phyloP scores from a whole-genome alignment of 2,113 vertebrate species.

The Tauraco erythrolophus region DNA sequence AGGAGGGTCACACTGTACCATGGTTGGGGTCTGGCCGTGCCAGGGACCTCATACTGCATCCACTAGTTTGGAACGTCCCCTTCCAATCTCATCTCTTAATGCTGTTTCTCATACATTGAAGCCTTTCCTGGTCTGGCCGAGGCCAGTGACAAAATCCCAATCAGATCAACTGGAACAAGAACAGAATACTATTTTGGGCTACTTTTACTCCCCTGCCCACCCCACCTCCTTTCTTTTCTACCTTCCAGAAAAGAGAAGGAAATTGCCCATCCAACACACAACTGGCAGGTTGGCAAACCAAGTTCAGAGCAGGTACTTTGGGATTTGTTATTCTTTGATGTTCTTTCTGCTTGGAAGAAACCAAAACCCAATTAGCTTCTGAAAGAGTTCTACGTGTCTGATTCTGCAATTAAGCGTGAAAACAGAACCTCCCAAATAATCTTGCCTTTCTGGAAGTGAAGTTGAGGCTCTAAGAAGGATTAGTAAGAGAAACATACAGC shows the following conservation, averaged over 20 bases:
- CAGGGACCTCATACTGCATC: background rate
- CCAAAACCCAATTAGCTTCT: background rate
- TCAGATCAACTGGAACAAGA: background rate
- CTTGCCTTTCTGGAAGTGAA: constrained; percentile 18
- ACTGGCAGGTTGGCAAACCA: background rate
- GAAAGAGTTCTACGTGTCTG: background rate
- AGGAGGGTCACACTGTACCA: background rate
- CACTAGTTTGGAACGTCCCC: background rate
- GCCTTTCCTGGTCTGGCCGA: background rate
- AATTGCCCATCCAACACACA: background rate
- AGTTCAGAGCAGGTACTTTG: background rate
- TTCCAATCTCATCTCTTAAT: background rate
- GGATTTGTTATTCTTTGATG: background rate
- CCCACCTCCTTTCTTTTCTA: background rate
- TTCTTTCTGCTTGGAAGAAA: constrained; percentile 6
- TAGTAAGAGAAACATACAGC: constrained; percentile 22
- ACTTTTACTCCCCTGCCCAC: background rate
- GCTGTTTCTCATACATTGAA: background rate
- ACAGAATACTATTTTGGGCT: background rate
- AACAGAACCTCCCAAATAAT: background rate
- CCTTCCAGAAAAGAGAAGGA: background rate
- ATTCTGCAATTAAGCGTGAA: constrained; percentile 20
- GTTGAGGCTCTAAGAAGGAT: background rate
- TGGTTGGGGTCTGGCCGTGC: background rate
- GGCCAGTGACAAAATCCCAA: background rate